Conservation (phyloP, 2,888 invertebrate species). For the Oasisia sp. region DNA sequence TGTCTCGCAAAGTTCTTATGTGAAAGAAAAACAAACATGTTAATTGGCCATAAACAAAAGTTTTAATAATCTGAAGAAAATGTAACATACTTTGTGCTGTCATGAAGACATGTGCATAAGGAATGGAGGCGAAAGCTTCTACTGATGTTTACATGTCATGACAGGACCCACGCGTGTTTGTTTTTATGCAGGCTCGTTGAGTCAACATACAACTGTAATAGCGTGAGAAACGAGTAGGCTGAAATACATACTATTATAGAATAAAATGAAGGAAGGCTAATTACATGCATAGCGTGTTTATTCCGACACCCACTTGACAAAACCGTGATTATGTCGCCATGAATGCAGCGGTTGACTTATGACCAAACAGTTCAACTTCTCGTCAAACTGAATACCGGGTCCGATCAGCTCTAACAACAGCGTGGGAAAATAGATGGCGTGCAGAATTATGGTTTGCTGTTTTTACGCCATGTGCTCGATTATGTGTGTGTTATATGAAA, state of each 20-base stretch:
- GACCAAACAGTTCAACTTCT: neutral
- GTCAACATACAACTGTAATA: neutral
- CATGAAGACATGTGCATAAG: neutral
- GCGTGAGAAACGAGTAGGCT: neutral
- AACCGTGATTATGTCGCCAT: neutral
- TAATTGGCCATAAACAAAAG: too few relatives aligned
- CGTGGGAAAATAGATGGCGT: neutral
- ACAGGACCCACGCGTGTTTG: neutral
- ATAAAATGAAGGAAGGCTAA: neutral
- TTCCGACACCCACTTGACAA: neutral
- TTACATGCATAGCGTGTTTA: neutral
- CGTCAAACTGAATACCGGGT: neutral
- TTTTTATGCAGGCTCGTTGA: neutral
- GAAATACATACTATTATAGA: neutral
- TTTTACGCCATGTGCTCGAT: too few relatives aligned
- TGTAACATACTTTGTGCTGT: too few relatives aligned
- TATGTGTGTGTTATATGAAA: too few relatives aligned
- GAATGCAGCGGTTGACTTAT: neutral
- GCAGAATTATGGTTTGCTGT: too few relatives aligned
- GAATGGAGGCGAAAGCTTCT: neutral
- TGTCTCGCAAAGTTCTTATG: too few relatives aligned
- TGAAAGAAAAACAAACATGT: too few relatives aligned
- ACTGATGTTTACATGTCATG: neutral
- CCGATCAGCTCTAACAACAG: neutral
- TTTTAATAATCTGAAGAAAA: too few relatives aligned